phyloP scores from a whole-genome alignment of 2,888 invertebrate genomes.

The Dicranocentrus wangi region DNA sequence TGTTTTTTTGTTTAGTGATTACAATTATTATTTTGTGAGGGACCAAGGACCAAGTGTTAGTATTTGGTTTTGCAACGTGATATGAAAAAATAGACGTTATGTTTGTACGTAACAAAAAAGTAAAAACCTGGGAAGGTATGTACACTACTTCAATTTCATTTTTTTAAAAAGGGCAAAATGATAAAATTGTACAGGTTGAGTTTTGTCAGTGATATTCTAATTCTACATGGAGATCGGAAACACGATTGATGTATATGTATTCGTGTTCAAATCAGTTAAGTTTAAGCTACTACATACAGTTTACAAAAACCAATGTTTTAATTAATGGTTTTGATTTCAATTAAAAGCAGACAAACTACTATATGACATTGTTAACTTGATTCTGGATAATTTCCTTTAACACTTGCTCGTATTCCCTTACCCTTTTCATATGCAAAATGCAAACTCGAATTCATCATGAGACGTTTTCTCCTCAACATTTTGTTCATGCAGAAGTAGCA shows the following conservation, averaged over 20 bases:
- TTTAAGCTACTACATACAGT: not conserved
- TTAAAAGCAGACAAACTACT: constrained; percentile 2
- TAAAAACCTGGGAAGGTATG: constrained; percentile 1
- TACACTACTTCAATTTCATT: not conserved
- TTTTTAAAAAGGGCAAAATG: constrained; percentile 17
- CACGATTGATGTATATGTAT: not conserved
- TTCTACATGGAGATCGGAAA: not conserved
- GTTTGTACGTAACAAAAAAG: not conserved
- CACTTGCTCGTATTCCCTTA: too few relatives aligned
- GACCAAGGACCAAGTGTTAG: constrained; percentile 32
- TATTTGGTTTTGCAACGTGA: constrained; percentile 38
- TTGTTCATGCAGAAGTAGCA: too few relatives aligned
- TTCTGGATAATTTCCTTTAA: too few relatives aligned
- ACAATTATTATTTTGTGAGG: constrained; percentile 10
- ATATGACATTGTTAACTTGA: not conserved
- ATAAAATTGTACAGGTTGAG: constrained; percentile 15
- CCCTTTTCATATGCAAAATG: too few relatives aligned
- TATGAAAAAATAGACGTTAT: not conserved
- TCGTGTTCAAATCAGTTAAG: constrained; percentile 1
- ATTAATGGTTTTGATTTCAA: constrained; percentile 1
- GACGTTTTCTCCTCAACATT: too few relatives aligned
- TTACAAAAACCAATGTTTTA: constrained; percentile 17
- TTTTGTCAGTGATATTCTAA: constrained; percentile 33
- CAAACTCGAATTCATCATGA: too few relatives aligned
- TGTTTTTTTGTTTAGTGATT: not conserved